Base-by-base conservation (phyloP, 1,140 invertebrate species). In the Drosophila jambulina region DNA sequence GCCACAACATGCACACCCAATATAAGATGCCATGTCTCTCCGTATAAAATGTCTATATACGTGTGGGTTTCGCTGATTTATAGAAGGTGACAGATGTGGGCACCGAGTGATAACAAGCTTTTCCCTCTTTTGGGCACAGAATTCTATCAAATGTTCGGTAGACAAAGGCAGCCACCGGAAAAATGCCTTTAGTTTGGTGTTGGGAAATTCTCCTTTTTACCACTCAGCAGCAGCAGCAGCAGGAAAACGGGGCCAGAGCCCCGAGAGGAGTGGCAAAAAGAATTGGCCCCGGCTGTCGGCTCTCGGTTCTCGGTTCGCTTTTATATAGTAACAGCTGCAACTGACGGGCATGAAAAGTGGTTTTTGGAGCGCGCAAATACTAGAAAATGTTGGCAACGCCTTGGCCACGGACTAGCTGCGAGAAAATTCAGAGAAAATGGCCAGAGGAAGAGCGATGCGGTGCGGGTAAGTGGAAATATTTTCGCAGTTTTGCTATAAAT, bases 31-130 rank as follows among this genome's bases (percentile, higher is more conserved):
- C 62, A 19, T 25, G 17, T 61, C 12, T n/a, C 58, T 45, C 38
- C 19, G 25, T 70, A 49, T 38, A 36, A 45, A 60, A 63, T 69
- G 57, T 57, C 25, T 70, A 42, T 70, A 77, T 67, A 38, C 56
- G 60, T 85, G 67, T 78, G 61, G 58, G 40, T 43, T 54, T 69
- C 49, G 85, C 85, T 88, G 86, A 90, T 90, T 91, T 90, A 90
- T 90, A 91, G 82, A 91, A 90, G 86, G 86, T 90, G 85, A 90
- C 85, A 91, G 85, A 90, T 90, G 86, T 80, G 85, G 85, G 79
- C 82, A 82, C 82, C 82, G 65, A 80, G 83, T 90, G 85, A 90
- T 90, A 90, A 90, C 85, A 91, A 88, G 85, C 60, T 78, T 81
- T 84, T 65, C 45, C 53, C 48, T 53, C 48, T 46, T 54, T 54